phyloP scores from a whole-genome alignment of 2,888 invertebrate genomes.

The Leucophenga maculata region DNA sequence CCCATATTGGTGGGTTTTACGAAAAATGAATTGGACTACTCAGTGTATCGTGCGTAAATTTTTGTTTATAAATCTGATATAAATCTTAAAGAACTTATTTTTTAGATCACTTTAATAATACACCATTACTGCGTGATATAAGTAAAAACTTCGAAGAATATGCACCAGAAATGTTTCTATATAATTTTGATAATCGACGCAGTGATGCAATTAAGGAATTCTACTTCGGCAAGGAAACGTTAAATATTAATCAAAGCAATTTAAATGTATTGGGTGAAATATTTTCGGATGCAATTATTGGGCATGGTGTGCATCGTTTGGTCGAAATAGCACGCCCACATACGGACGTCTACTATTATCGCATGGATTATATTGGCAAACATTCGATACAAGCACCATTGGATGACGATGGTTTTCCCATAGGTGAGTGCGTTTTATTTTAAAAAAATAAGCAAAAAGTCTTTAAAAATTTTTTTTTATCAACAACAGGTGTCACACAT shows the following conservation, averaged over 20 bases:
- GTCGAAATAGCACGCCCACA: conserved; percentile 75
- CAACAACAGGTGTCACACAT: conserved; percentile 53
- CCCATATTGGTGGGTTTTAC: conserved; percentile 78
- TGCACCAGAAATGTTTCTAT: conserved; percentile 69
- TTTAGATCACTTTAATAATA: conserved; percentile 47
- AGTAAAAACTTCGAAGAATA: conserved; percentile 56
- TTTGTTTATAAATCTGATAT: not conserved
- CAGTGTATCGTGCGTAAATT: conserved; percentile 63
- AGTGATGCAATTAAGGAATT: conserved; percentile 43
- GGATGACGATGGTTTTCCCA: conserved; percentile 69
- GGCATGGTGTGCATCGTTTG: conserved; percentile 75
- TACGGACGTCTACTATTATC: conserved; percentile 75
- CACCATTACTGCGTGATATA: conserved; percentile 56
- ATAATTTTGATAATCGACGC: conserved; percentile 35
- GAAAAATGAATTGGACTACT: conserved; percentile 74
- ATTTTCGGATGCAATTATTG: conserved; percentile 76
- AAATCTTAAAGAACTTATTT: too few relatives aligned
- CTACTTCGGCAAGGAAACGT: conserved; percentile 44
- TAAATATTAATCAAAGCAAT: conserved; percentile 36
- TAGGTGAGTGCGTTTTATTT: conserved; percentile 50
- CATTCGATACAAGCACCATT: conserved; percentile 72
- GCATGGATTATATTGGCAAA: conserved; percentile 76
- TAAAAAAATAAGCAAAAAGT: too few relatives aligned
- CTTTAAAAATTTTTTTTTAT: too few relatives aligned
- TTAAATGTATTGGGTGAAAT: conserved; percentile 68